Conservation (phyloP, 1,140 invertebrate genomes). For the Drosophila albomicans region DNA sequence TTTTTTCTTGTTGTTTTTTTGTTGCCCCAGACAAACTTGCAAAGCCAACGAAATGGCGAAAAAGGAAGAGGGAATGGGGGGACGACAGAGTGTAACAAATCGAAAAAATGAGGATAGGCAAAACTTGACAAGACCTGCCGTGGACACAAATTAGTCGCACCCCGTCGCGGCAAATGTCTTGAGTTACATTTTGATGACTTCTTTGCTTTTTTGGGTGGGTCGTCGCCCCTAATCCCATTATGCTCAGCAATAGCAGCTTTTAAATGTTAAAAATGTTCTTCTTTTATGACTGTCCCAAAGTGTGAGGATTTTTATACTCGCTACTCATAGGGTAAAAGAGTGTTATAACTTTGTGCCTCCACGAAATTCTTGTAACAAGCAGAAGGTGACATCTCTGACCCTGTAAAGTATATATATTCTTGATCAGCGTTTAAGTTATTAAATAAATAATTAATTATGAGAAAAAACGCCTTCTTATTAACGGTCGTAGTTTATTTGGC, state of each 20-base stretch:
- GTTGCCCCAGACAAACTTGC: constrained; percentile 5
- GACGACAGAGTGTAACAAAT: constrained; percentile 68
- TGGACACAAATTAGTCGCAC: constrained; percentile 72
- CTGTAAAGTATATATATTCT: too few species aligned
- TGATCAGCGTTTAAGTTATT: too few species aligned
- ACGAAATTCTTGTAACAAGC: too few species aligned
- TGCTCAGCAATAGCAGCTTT: constrained; percentile 64
- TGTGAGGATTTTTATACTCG: constrained; percentile 30
- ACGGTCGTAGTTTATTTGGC: too few species aligned
- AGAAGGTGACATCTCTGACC: too few species aligned
- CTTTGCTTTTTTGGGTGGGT: constrained; percentile 52
- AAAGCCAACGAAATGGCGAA: constrained; percentile 7
- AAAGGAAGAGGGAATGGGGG: background rate
- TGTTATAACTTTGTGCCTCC: too few species aligned
- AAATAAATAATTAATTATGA: too few species aligned
- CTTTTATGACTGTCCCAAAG: constrained; percentile 59
- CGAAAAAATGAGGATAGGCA: constrained; percentile 51
- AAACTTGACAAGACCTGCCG: constrained; percentile 40
- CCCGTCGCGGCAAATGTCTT: constrained; percentile 60
- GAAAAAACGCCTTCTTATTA: too few species aligned
- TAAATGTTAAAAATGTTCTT: constrained; percentile 63
- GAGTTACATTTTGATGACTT: constrained; percentile 83
- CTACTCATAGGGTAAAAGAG: too few species aligned
- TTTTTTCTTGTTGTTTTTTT: too few species aligned
- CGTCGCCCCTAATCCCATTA: constrained; percentile 59